Conservation (phyloP, 64 coral and sea anemone genomes). For the Dendronephthya gigantea region DNA sequence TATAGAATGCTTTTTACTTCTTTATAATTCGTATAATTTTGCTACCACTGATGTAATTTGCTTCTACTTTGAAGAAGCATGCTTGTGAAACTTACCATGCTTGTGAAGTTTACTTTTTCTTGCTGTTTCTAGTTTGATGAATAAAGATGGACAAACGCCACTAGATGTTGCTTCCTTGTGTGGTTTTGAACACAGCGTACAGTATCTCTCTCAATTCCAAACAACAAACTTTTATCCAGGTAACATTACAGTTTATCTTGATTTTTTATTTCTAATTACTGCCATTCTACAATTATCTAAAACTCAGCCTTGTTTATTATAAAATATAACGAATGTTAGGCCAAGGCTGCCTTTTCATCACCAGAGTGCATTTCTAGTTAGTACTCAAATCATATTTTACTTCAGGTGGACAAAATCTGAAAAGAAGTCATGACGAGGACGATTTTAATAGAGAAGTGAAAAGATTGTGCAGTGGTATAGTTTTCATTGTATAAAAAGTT, state of each 20-base stretch:
- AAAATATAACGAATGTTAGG: too few relatives aligned
- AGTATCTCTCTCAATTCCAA: neutral
- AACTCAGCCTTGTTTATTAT: too few relatives aligned
- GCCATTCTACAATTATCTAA: too few relatives aligned
- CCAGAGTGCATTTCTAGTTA: too few relatives aligned
- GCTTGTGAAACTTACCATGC: too few relatives aligned
- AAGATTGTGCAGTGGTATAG: neutral
- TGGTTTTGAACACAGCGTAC: neutral
- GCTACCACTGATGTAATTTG: too few relatives aligned
- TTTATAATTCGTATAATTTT: too few relatives aligned
- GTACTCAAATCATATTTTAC: neutral
- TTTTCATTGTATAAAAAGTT: neutral
- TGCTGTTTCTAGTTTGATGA: neutral
- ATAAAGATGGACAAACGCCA: neutral
- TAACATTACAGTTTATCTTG: neutral
- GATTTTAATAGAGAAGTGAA: neutral
- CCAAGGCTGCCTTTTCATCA: too few relatives aligned
- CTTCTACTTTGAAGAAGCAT: too few relatives aligned
- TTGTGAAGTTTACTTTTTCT: neutral
- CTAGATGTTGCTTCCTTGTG: neutral
- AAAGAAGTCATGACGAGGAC: neutral
- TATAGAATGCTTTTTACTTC: too few relatives aligned
- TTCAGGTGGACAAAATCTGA: neutral
- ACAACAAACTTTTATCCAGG: neutral
- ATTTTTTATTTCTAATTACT: neutral